Evolutionary conservation across 2,797 vertebrate genomes (phyloP), one percentile per base, ranked within the genome.

Genomic region (Sebastes hubbsi): DNA sequence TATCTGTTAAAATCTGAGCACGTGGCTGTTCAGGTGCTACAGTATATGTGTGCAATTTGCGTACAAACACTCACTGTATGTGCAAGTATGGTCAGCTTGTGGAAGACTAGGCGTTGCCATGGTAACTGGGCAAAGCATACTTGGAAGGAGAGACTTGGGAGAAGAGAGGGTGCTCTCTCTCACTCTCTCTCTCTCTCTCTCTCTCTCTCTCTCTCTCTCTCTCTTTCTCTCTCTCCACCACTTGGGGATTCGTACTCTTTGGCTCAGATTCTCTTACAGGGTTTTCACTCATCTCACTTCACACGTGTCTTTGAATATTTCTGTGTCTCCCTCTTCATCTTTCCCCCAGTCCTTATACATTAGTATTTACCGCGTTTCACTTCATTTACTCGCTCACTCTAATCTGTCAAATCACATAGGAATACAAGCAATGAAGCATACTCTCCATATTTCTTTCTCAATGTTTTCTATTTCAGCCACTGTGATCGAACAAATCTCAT

Each of bases 51-150:
- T 32, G 36, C 36, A 68, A 54, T 25, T 49, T 59, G 58, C 20
- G 3, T 30, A 78, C 73, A 68, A 46, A 46, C 61, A 55, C 76
- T 68, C 68, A 61, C 42, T 72, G 68, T 80, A 75, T 63, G 59
- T 68, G 42, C 5, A 24, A 75, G 55, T 65, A 61, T 72, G 91
- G 90, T 90, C 90, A 89, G 86, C 85, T 78, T 82, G 81, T 78
- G 73, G 83, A 88, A 88, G 84, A 77, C 81, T 82, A 71, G 61
- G 72, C 64, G 80, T 94, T 93, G 77, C 93, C 89, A 93, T 94
- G 86, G 94, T 76, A 88, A 94, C 75, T 82, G 82, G 78, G 83
- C 75, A 82, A 87, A 89, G 84, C 82, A 84, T 68, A 83, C 84
- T 87, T 87, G 71, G 78, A 80, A 77, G 74, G 77, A 83, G 78